A percentile compares a stretch with the other conserved stretches of the same genome.
Conservation (phyloP, 2,888 invertebrate species). For the Bruchidius siliquastri region DNA sequence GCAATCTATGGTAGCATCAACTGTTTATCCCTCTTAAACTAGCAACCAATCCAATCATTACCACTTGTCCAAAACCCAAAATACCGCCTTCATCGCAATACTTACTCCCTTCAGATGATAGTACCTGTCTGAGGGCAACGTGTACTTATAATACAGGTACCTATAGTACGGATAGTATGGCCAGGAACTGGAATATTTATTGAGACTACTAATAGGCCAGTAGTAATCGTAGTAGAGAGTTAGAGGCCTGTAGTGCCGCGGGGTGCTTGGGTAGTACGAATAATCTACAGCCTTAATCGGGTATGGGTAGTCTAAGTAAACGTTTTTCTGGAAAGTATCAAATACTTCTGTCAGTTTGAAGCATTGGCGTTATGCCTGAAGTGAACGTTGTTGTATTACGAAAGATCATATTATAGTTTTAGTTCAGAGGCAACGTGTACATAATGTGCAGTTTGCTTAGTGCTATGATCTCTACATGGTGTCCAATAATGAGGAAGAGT, state of each 20-base stretch:
- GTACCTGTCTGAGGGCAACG: constrained; percentile 31
- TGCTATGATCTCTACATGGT: too few relatives aligned
- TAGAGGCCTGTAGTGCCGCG: constrained; percentile 30
- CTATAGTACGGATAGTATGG: constrained; percentile 31
- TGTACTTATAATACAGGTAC: constrained; percentile 32
- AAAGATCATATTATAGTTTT: too few relatives aligned
- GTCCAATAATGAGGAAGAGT: too few relatives aligned
- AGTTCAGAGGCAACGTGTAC: too few relatives aligned
- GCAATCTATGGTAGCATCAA: too few relatives aligned
- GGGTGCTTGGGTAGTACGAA: constrained; percentile 28
- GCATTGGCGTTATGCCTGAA: neutral
- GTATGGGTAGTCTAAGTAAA: constrained; percentile 27
- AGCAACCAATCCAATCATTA: too few relatives aligned
- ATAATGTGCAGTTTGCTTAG: too few relatives aligned
- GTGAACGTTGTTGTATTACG: too few relatives aligned
- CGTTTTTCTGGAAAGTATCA: constrained; percentile 27
- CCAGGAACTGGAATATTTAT: constrained; percentile 28
- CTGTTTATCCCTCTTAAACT: too few relatives aligned
- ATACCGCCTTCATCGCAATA: constrained; percentile 8
- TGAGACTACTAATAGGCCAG: constrained; percentile 30
- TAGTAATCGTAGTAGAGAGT: constrained; percentile 33
- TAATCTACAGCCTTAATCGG: constrained; percentile 25
- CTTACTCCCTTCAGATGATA: constrained; percentile 32
- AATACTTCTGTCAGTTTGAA: neutral
- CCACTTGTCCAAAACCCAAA: too few relatives aligned